Base-by-base conservation (phyloP, 1,140 invertebrate species). In the Cotesia vestalis region DNA sequence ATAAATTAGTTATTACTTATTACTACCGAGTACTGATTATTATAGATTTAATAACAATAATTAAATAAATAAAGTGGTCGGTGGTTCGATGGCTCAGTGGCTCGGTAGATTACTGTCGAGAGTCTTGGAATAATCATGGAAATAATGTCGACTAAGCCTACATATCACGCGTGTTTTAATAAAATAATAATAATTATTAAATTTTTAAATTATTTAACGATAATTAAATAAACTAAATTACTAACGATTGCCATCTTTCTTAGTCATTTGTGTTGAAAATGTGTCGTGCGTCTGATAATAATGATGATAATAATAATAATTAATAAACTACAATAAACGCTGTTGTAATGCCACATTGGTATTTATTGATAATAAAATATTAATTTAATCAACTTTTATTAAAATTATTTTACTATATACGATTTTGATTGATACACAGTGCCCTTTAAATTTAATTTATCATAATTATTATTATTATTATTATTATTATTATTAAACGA, bases 371-470 rank as follows among this genome's bases (percentile, higher is more conserved):
- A 73, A 9, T 69, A 4, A 55, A 27, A 61, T 14, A 38, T 61
- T 20, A 46, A 46, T 46, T 46, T 46, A 46, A 46, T 46, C 4
- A 46, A 46, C 6, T 11, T 46, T 46, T 46, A 2, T 9, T 27
- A 27, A 27, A 2, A 27, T 27, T 46, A 11, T 46, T 46, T 46
- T 9, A 46, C 40, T 27, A 27, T 27, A 3, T 27, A 46, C 11
- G 40, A 46, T 46, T 46, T 46, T 11, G 40, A 46, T 6, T 8
- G 40, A 46, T 62, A 20, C 80, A 81, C 80, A 81, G 79, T 83
- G 82, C 85, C 84, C 81, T 86, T 85, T 87, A 85, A 85, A 85
- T 86, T 86, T 87, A 87, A 87, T 27, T 27, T 27, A 17, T n/a
- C n/a, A n/a, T n/a, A n/a, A n/a, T 27, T 27, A 87, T 17, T 17